Conservation (phyloP, 2,113 vertebrate species). For the Falcunculus frontatus region DNA sequence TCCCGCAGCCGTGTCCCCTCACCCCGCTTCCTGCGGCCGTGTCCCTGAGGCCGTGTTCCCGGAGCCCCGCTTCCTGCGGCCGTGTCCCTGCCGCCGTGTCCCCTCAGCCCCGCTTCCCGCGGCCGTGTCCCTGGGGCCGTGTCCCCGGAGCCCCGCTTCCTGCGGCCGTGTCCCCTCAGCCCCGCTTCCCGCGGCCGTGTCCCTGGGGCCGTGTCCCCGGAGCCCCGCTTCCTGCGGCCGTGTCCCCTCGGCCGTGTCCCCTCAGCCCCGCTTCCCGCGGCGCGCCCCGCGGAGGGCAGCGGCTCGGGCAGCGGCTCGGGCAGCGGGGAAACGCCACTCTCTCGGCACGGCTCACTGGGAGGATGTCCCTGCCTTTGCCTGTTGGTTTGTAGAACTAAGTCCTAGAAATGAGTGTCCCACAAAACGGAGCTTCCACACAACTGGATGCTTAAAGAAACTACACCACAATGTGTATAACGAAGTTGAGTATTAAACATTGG, state of each 20-base stretch:
- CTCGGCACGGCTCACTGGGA: neutral
- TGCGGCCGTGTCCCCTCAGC: neutral
- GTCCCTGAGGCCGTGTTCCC: no score
- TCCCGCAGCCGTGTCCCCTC: no score
- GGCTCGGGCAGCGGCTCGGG: neutral
- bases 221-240: neutral
- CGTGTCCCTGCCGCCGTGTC: no score
- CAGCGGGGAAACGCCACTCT: neutral
- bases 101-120: neutral
- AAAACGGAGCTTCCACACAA: neutral
- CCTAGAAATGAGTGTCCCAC: neutral
- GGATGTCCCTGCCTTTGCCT: neutral
- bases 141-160: neutral
- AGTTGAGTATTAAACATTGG: neutral
- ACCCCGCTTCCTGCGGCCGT: neutral
- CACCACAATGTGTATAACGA: neutral
- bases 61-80: neutral
- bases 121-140: no score
- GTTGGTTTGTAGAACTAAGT: neutral
- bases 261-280: neutral
- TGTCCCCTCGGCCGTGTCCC: neutral
- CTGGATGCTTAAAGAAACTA: neutral
- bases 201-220: accelerated
- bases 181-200: neutral
- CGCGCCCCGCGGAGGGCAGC: neutral